Base-by-base conservation (phyloP, 2,113 vertebrate species). In the Cyphomyrus discorhynchus region DNA sequence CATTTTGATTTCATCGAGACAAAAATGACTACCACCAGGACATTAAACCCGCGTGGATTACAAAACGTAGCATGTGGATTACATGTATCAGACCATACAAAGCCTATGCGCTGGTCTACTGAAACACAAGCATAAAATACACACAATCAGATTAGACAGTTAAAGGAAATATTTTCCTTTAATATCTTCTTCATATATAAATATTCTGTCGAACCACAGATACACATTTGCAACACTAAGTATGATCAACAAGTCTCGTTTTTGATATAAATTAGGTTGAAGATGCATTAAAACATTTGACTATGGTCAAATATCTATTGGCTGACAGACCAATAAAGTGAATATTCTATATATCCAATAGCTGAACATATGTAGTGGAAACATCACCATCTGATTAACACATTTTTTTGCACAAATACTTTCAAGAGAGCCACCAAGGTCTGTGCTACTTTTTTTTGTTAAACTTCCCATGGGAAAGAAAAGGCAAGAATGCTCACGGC, bases 401-500 rank as follows among this genome's bases (percentile, higher is more conserved):
- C 56, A 74, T 74, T 31, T 31, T 74, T 74, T 35, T 35, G 13
- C n/a, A 74, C 27, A 62, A 62, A 74, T 35, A 5, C 66, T 49
- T 88, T 17, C 56, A 53, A 49, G 53, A 45, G n/a, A 39, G 46
- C 52, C 19, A 86, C 52, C 9, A 74, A 49, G 53, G 19, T 52
- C 85, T 86, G n/a, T 88, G 45, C 15, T 50, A 17, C 17, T 49
- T 88, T 62, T 87, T 82, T 52, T 62, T 62, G 53, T 21, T 56
- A 56, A 56, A 56, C 80, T 86, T 50, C 80, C 39, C 8, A 31
- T 24, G 83, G 56, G 56, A 52, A n/a, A 83, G 62, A 89, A 46
- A 88, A 90, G 84, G 27, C 70, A 62, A 74, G 88, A 66, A 90
- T 80, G 21, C 58, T 27, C 77, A 45, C 21, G 35, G 49, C 46